phyloP scores from a whole-genome alignment of 1,140 invertebrate genomes.

The Lucilia cuprina region DNA sequence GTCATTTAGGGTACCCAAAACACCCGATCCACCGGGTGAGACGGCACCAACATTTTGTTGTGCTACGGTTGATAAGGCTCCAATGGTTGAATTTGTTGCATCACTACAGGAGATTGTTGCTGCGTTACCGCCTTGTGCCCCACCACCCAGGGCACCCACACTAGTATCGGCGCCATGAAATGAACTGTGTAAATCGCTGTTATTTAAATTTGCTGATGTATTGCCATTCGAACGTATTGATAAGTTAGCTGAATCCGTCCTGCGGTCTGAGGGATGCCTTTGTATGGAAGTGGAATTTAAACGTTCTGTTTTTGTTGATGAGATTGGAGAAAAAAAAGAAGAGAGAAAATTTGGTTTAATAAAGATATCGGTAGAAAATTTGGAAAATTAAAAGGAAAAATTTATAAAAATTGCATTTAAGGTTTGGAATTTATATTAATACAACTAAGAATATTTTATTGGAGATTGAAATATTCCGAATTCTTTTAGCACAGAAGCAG shows the following conservation, averaged over 20 bases:
- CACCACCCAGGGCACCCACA: slow-evolving; percentile 38
- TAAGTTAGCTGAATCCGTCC: slow-evolving; percentile 54
- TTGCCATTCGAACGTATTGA: slow-evolving; percentile 58
- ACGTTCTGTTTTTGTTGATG: slow-evolving; percentile 47
- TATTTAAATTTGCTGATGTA: slow-evolving; percentile 52
- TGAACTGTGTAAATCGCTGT: slow-evolving; percentile 52
- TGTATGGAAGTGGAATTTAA: slow-evolving; percentile 53
- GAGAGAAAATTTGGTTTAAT: not conserved
- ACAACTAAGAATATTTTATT: no score
- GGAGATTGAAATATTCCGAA: no score
- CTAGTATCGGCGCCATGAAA: slow-evolving; percentile 44
- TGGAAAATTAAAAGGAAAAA: not conserved
- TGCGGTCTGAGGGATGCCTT: slow-evolving; percentile 58
- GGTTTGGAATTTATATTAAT: not conserved
- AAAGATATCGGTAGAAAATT: not conserved
- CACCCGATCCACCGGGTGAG: slow-evolving; percentile 16
- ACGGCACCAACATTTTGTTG: not conserved
- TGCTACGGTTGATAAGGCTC: not conserved
- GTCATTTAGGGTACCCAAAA: slow-evolving; percentile 42
- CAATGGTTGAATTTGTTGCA: not conserved
- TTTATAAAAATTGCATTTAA: slow-evolving; percentile 14
- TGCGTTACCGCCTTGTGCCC: slow-evolving; percentile 41
- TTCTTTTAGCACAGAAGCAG: no score
- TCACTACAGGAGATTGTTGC: slow-evolving; percentile 43
- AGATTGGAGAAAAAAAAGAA: slow-evolving; percentile 23